Evolutionary conservation across 2,797 vertebrate species (phyloP), one percentile per base, ranked within the genome.

Genomic region (Pipistrellus pipistrellus): DNA sequence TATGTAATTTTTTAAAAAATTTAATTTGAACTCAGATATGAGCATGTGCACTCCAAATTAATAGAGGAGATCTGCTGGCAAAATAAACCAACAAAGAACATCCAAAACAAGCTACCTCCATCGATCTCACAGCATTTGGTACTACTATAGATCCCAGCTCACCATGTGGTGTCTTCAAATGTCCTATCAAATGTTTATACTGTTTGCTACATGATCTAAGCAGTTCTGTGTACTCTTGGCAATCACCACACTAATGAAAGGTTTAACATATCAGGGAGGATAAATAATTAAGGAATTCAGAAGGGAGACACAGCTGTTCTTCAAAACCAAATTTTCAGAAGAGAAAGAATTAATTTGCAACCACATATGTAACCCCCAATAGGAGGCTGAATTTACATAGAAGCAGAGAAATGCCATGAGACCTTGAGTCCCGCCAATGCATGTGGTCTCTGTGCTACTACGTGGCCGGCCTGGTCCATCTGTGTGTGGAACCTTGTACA

Each of bases 251-350:
- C 94, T 96, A 91, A 94, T 90, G 93, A 97, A 97, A 97, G 89
- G 93, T 94, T 95, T 94, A 97, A 96, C 8, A 0, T 95, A 96
- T 97, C 93, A 95, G 83, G 93, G 66, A 91, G 88, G 96, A 96
- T 97, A 97, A 97, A 97, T 97, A 95, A 91, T 25, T 85, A 97
- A 97, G 53, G 30, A 95, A 94, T 95, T 96, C 93, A 95, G 94
- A 97, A 96, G 96, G 87, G 93, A 97, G 96, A 96, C 95, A 97
- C 94, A 96, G 95, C 94, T 96, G 96, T 95, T 97, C 94, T 95
- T 96, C 92, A 96, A 96, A 97, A 97, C 93, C 86, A 90, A 96
- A 95, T 96, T 97, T 98, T 96, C 96, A 96, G 73, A 91, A 94
- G 95, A 91, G 57, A 96, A 96, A 96, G 95, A 96, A 97, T 95